Evolutionary conservation across 1,140 invertebrate species (phyloP), one percentile per base, ranked within the genome.

Genomic region (Coboldia fuscipes): DNA sequence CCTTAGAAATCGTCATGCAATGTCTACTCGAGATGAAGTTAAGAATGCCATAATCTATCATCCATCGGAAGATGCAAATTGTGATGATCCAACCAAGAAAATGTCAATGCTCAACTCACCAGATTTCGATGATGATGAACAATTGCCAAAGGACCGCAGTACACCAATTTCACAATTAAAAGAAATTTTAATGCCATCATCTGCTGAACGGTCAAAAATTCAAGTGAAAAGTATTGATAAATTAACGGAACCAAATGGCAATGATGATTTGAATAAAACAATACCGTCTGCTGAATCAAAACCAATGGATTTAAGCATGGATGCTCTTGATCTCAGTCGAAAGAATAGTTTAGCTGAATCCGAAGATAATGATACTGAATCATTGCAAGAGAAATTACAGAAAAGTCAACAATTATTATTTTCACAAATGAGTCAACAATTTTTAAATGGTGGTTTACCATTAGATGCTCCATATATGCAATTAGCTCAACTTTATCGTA

Each of bases 1-100:
- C 63, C 62, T 96, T 48, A 62, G 88, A 47, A 82, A 96, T 62
- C 62, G 84, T 2, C 90, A 97, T 47, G 72, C 76, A 80, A 88
- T 60, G 62, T 72, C 29, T 44, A 68, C 73, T 3, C 68, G 84
- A 30, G 80, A 89, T 36, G 83, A 89, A 40, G 72, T 92, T 0
- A 85, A 88, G 47, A 72, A 70, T 26, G 71, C 75, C 3, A 77
- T 90, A 32, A 80, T 83, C 29, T 84, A 85, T 44, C 80, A 86
- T 57, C 76, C 79, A 0, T 76, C 70, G 1, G 79, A 82, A 58
- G 78, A 85, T 38, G 69, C 75, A 2, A 72, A 72, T 13, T 77
- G 79, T 37, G 75, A 75, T 17, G 69, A 73, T 40, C 41, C 40
- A 4, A 42, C 31, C 16, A 45, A 45, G 22, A 44, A 44, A 22